Base-by-base conservation (phyloP, 1,140 invertebrate species). In the Drosophila pallidifrons region DNA sequence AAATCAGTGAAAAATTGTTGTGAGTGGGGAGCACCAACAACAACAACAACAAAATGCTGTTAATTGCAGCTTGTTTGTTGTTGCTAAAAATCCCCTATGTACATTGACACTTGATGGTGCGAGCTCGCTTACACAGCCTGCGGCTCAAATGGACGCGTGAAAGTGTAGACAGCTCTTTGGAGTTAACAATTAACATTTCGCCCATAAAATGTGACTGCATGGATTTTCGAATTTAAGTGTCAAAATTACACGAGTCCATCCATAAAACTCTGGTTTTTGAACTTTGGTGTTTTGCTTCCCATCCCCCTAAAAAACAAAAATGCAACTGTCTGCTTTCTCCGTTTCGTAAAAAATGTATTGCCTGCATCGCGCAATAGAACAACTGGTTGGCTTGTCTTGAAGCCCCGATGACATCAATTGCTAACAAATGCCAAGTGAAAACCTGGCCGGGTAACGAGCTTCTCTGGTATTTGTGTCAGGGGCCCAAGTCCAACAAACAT, bases 401-500 rank as follows among this genome's bases (percentile, higher is more conserved):
- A 11, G 28, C 20, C 16, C 15, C 49, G 8, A 25, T 70, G 72
- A 55, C 70, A 67, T 51, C 30, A 59, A 57, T 65, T 43, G 49
- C 28, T 38, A 25, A 30, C 54, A 38, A 52, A 49, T 54, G 49
- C 6, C 79, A 67, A 74, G 79, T 83, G 74, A 83, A 87, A 87
- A 87, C 64, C 73, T 52, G 78, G 43, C 16, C 46, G 45, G 41
- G 49, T 15, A 35, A 32, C 46, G 54, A 79, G 43, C 69, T 61
- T 47, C 49, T 71, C 49, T 71, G 75, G 43, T 75, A 83, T 88
- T 80, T 87, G 69, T 87, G 83, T 88, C 83, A 87, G 83, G 83
- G 85, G 70, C 85, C 64, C 82, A 72, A 52, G 54, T 51, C 58
- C 64, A 74, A 81, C 60, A 55, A 49, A 69, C 30, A 55, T 41